Percentiles rank a stretch among this genome's conserved stretches.
Conservation (phyloP, 37 sponge, comb jelly and placozoan species). For the Chondrosia reniformis region DNA sequence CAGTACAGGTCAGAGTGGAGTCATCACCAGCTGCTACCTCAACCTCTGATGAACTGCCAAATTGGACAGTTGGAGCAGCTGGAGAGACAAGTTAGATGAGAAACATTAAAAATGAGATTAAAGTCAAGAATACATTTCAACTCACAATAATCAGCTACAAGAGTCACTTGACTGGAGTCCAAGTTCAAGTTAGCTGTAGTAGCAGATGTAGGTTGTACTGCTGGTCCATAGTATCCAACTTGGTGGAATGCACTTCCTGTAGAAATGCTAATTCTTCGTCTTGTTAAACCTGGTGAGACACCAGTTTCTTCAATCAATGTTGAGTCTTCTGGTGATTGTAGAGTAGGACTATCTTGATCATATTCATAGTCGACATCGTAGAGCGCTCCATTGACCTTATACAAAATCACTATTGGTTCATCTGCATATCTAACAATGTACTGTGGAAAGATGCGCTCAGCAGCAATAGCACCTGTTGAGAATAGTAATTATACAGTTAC, state of each 20-base stretch:
- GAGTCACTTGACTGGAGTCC: not conserved
- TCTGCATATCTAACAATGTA: too few species aligned
- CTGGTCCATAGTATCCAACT: constrained; percentile 4
- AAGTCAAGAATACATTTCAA: too few species aligned
- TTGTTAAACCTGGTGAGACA: not conserved
- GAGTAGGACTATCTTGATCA: not conserved
- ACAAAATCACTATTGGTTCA: too few species aligned
- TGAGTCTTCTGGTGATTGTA: too few species aligned
- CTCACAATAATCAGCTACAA: too few species aligned
- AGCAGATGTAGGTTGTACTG: not conserved
- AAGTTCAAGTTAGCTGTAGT: not conserved
- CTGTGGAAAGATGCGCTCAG: too few species aligned
- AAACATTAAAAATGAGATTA: too few species aligned
- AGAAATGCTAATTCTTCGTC: not conserved
- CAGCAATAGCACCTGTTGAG: too few species aligned
- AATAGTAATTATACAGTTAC: too few species aligned
- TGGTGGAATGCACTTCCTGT: too few species aligned
- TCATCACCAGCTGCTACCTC: not conserved
- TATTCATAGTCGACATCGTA: not conserved
- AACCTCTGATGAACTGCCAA: not conserved
- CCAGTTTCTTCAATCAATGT: not conserved
- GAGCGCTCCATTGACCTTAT: constrained; percentile 3
- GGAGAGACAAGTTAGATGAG: not conserved
- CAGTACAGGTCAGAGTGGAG: not conserved
- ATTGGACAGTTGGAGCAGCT: constrained; percentile 5